Percentiles rank a stretch among this genome's conserved stretches.
Conservation (phyloP, 1,140 invertebrate genomes). For the Lutraria rhynchaena region DNA sequence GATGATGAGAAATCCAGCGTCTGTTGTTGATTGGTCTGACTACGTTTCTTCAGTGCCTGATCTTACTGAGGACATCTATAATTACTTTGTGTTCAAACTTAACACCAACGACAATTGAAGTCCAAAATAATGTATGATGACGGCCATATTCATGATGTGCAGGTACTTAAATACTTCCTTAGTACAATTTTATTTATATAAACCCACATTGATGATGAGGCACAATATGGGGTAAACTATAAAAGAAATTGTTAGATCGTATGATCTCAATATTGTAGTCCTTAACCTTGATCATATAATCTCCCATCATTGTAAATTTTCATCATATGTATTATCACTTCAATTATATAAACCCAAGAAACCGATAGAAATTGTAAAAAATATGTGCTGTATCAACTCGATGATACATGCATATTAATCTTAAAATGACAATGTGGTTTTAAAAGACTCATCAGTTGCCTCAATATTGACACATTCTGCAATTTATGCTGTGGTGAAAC, state of each 20-base stretch:
- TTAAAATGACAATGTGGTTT: background rate
- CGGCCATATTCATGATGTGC: slow-evolving; percentile 22
- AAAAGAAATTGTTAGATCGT: no score
- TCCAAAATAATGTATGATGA: slow-evolving; percentile 44
- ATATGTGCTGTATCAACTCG: no score
- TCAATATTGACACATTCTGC: no score
- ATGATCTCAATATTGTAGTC: no score
- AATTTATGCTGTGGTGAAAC: background rate
- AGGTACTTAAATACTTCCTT: background rate
- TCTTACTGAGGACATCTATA: slow-evolving; percentile 38
- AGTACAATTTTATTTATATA: background rate
- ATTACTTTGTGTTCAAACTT: slow-evolving; percentile 40
- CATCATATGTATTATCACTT: background rate
- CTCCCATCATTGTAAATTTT: background rate
- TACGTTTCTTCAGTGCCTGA: slow-evolving; percentile 19
- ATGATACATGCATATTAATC: background rate
- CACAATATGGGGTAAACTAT: background rate
- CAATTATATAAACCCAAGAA: no score
- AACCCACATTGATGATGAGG: background rate
- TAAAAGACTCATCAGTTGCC: background rate
- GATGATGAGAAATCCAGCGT: background rate
- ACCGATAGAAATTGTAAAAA: no score
- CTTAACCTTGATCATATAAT: no score
- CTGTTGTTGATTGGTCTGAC: slow-evolving; percentile 1
- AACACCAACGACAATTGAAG: slow-evolving; percentile 42